Conservation (phyloP, 2,797 vertebrate species). For the Bradypodion ventrale region DNA sequence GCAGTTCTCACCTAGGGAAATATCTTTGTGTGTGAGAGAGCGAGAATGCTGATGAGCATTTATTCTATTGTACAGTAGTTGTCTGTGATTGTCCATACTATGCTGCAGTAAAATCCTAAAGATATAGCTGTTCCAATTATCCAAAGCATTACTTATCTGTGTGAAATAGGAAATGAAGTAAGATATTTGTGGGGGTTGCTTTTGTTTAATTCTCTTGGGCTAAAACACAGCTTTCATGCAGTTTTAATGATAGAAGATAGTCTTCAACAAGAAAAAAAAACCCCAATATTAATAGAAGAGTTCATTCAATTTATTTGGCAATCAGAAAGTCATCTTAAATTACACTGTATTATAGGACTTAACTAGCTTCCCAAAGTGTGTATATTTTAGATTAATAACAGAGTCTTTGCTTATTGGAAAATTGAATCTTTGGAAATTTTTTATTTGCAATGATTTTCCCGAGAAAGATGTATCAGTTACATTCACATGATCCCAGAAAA, state of each 20-base stretch:
- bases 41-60: not conserved
- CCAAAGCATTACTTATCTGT: not conserved
- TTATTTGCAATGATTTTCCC: not conserved
- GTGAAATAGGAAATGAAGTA: not conserved
- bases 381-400: slow-evolving; percentile 26
- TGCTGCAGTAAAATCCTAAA: not conserved
- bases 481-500: not conserved
- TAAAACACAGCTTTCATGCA: not conserved
- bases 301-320: not conserved
- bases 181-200: not conserved
- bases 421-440: not conserved
- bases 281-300: not conserved
- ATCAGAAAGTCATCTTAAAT: not conserved
- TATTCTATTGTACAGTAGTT: not conserved
- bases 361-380: not conserved
- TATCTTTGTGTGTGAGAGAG: not conserved
- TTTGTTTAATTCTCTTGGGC: not conserved
- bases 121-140: not conserved
- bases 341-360: not conserved
- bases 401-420: not conserved
- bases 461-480: not conserved
- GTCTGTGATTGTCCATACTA: too few relatives aligned
- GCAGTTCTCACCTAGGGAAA: not conserved
- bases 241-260: slow-evolving; percentile 29
- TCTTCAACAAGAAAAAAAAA: not conserved